A percentile compares a stretch with the other conserved stretches of the same genome.
Conservation (phyloP, 2,888 invertebrate species). For the Siphlonurus alternatus region DNA sequence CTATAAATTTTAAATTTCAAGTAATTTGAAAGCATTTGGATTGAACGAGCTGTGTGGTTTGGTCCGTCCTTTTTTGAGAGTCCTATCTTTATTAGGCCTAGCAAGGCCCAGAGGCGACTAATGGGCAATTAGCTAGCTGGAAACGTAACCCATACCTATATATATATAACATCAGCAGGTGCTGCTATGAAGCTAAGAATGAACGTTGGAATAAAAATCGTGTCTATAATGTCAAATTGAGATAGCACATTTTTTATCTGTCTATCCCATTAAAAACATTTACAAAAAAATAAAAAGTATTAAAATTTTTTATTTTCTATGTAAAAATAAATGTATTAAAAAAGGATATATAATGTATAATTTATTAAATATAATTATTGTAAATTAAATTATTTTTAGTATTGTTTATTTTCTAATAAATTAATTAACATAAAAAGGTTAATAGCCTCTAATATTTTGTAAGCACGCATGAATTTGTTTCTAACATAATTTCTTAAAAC, state of each 20-base stretch:
- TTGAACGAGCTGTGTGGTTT: neutral
- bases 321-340: too few relatives aligned
- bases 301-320: too few relatives aligned
- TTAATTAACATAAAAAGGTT: too few relatives aligned
- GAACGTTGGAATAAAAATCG: neutral
- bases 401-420: too few relatives aligned
- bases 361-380: too few relatives aligned
- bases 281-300: neutral
- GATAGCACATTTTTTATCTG: neutral
- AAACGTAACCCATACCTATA: neutral
- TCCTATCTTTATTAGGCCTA: neutral
- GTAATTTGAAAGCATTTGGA: neutral
- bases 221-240: neutral
- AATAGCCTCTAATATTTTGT: too few relatives aligned
- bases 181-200: neutral
- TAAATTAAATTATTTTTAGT: too few relatives aligned
- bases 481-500: too few relatives aligned
- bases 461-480: too few relatives aligned
- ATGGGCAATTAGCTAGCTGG: neutral
- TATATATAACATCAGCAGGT: neutral
- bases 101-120: neutral
- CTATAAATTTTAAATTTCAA: neutral
- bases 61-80: neutral
- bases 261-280: neutral
- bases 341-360: too few relatives aligned